A percentile compares a stretch with the other conserved stretches of the same genome.
Conservation (phyloP, 2,888 invertebrate genomes). For the Microdon myrmicae region DNA sequence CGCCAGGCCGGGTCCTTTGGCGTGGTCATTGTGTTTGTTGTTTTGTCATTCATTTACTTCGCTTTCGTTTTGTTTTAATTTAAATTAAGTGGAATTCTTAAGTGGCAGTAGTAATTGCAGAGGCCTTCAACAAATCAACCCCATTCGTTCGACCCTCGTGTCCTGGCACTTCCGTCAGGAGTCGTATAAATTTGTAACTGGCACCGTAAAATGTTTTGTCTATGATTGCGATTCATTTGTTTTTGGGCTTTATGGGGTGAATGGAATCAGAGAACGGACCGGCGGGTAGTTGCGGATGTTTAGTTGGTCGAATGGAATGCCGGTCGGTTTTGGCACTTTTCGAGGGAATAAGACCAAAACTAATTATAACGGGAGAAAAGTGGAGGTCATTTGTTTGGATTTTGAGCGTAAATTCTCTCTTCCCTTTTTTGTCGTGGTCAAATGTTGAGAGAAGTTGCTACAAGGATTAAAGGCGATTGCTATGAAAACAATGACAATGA, state of each 20-base stretch:
- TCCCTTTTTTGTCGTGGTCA: constrained; percentile 27
- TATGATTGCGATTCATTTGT: constrained; percentile 54
- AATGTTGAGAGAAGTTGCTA: neutral
- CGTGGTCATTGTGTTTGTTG: constrained; percentile 22
- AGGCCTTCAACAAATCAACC: constrained; percentile 51
- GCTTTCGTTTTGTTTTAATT: constrained; percentile 49
- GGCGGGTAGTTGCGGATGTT: neutral
- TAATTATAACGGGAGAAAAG: constrained; percentile 50
- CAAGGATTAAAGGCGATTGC: too few species aligned
- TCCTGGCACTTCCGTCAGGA: neutral
- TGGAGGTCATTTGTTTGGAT: constrained; percentile 48
- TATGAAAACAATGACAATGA: too few species aligned
- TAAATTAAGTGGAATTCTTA: constrained; percentile 52
- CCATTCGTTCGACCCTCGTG: neutral
- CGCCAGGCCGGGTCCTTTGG: constrained; percentile 13
- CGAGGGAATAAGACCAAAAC: constrained; percentile 18
- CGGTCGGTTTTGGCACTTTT: neutral
- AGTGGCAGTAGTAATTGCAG: constrained; percentile 51
- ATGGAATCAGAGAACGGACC: neutral
- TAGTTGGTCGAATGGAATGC: neutral
- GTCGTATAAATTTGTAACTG: constrained; percentile 50
- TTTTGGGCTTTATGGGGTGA: constrained; percentile 25
- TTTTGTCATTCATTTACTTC: constrained; percentile 42
- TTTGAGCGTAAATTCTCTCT: constrained; percentile 34
- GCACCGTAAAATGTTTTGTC: constrained; percentile 51